phyloP scores from a whole-genome alignment of 1,140 invertebrate genomes.

The Ostrea denselamellosa region DNA sequence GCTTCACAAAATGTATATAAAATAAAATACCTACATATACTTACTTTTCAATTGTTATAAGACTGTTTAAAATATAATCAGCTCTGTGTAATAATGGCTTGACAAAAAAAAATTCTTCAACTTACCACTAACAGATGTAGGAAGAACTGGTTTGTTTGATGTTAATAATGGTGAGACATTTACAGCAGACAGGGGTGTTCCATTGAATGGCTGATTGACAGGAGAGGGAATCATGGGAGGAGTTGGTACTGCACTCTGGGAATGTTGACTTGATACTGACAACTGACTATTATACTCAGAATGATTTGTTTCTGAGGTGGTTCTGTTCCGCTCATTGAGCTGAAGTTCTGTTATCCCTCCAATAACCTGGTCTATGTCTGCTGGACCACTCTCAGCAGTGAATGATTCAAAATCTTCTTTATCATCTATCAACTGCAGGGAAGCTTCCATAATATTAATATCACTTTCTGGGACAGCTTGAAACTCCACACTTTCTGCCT shows the following conservation, averaged over 20 bases:
- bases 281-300: slow-evolving; percentile 41
- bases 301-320: slow-evolving; percentile 38
- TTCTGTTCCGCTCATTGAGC: slow-evolving; percentile 42
- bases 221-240: slow-evolving; percentile 42
- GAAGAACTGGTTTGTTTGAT: slow-evolving; percentile 54
- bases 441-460: slow-evolving; percentile 52
- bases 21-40: not conserved
- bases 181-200: slow-evolving; percentile 59
- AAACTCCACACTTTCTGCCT: slow-evolving; percentile 69
- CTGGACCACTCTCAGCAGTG: slow-evolving; percentile 65
- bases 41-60: no score
- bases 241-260: not conserved
- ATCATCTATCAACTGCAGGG: slow-evolving; percentile 64
- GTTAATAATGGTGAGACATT: slow-evolving; percentile 68
- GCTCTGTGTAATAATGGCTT: not conserved
- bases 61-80: no score
- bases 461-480: slow-evolving; percentile 54
- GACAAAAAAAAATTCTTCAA: not conserved
- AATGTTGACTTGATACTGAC: slow-evolving; percentile 39
- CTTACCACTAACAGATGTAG: not conserved
- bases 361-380: slow-evolving; percentile 53
- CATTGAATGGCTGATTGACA: slow-evolving; percentile 46
- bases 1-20: not conserved
- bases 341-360: slow-evolving; percentile 44
- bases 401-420: slow-evolving; percentile 75